phyloP scores from a whole-genome alignment of 2,797 vertebrate genomes.

The Limnodromus scolopaceus region DNA sequence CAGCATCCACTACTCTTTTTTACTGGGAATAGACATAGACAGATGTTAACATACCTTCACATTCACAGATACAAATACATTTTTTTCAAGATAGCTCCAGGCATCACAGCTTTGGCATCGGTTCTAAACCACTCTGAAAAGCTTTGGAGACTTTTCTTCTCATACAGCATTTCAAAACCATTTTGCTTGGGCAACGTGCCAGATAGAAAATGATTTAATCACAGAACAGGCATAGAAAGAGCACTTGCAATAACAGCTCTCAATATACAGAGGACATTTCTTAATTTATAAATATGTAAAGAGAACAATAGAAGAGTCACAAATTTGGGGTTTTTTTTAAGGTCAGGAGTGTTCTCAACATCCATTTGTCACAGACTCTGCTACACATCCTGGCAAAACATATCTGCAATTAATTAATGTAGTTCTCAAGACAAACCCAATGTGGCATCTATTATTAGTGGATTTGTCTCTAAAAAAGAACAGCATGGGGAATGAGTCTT shows the following conservation, averaged over 20 bases:
- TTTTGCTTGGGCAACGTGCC: not conserved
- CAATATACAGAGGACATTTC: not conserved
- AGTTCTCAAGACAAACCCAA: not conserved
- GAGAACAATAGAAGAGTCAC: not conserved
- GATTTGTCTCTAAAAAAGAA: not conserved
- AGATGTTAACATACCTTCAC: not conserved
- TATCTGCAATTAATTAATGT: not conserved
- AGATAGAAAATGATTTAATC: constrained; percentile 26
- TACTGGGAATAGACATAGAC: not conserved
- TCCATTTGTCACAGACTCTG: not conserved
- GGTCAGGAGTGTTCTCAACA: not conserved
- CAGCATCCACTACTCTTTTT: not conserved
- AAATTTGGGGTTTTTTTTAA: not conserved
- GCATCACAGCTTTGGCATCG: not conserved
- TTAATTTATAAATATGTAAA: constrained; percentile 4
- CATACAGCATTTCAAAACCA: not conserved
- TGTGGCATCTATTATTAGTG: not conserved
- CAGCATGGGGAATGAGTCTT: not conserved
- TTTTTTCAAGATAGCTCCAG: not conserved
- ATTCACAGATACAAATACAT: not conserved
- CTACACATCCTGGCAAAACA: not conserved
- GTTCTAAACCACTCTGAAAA: not conserved
- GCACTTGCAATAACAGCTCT: not conserved
- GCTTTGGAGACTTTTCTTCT: not conserved
- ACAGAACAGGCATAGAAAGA: not conserved